These are phyloP conservation scores for Coenonympha glycerion DNA, from an alignment of 2,888 invertebrate genomes.

Conservation along the genomic window DNA sequence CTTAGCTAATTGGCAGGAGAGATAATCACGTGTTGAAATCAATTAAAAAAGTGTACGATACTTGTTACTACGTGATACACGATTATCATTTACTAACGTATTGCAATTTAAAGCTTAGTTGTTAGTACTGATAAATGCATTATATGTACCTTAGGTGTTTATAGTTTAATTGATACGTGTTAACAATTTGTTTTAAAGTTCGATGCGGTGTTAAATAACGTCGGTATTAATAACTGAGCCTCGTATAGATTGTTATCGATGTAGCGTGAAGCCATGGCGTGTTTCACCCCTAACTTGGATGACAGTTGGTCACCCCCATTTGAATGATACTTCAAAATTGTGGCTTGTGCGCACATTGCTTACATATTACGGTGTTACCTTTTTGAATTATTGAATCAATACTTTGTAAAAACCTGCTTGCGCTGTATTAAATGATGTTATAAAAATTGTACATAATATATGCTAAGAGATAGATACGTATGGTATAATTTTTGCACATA, in stretches of 20 bases:
- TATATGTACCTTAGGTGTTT: neutral
- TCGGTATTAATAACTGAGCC: conserved; percentile 68
- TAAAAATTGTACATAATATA: too few relatives aligned
- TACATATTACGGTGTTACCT: conserved; percentile 52
- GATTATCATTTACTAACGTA: neutral
- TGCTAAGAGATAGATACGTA: too few relatives aligned
- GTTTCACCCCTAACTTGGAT: conserved; percentile 63
- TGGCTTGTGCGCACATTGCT: conserved; percentile 70
- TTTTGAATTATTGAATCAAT: conserved; percentile 49
- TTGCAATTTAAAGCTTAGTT: neutral
- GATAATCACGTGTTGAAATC: conserved; percentile 54
- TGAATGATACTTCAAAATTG: conserved; percentile 71
- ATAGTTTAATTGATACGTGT: conserved; percentile 5
- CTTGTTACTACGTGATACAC: neutral
- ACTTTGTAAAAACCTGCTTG: conserved; percentile 5
- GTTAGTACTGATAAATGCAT: too few relatives aligned
- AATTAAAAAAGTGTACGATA: conserved; percentile 14
- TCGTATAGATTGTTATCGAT: conserved; percentile 70
- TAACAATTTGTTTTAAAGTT: conserved; percentile 27
- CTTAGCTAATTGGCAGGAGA: conserved; percentile 73
- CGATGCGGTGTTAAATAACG: conserved; percentile 58
- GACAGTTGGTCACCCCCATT: conserved; percentile 76
- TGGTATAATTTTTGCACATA: too few relatives aligned
- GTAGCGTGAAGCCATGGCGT: conserved; percentile 66
- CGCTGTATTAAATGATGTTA: too few relatives aligned